Base-by-base conservation (phyloP, 1,140 invertebrate species). In the Capitella teleta region DNA sequence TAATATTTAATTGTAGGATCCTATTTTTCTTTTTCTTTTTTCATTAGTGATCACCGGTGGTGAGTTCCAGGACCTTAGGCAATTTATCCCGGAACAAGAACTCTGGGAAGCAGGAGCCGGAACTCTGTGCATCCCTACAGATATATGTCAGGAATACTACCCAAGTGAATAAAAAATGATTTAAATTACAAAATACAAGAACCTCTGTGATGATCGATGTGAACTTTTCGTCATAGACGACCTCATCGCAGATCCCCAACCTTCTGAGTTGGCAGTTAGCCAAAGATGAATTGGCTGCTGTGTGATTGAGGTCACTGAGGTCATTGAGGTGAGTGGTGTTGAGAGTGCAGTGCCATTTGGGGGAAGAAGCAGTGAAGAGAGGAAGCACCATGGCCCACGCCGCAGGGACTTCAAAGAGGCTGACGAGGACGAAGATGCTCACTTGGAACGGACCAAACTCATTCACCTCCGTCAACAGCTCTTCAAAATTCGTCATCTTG, bases 301-400 rank as follows among this genome's bases (percentile, higher is more conserved):
- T n/a, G n/a, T n/a, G n/a, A n/a, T n/a, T n/a, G n/a, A n/a, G n/a
- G 14, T 40, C 38, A n/a, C 6, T 40, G 14, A 0, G 8, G 25
- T 40, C 19, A n/a, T 19, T 21, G 38, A 40, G n/a, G 16, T 40
- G 5, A 6, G 2, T 6, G n/a, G 38, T 21, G 6, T 10, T 19
- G 14, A 28, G 28, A 14, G 49, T 25, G 49, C 59, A 61, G 4
- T 19, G 32, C 53, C 52, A 60, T 10, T 50, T 40, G 19, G 59
- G 57, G 6, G 38, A 54, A 24, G 56, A 53, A 45, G 55, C 51
- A 0, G 57, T 53, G 26, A 67, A 58, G 19, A 67, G 55, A 1
- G 63, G 64, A 10, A 64, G 46, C 5, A 67, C 50, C 63, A 67
- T 65, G 14, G 61, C 60, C 60, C 63, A 64, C 14, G 61, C 61